Conservation (phyloP, 2,113 vertebrate genomes). For the Spilogale gracilis region DNA sequence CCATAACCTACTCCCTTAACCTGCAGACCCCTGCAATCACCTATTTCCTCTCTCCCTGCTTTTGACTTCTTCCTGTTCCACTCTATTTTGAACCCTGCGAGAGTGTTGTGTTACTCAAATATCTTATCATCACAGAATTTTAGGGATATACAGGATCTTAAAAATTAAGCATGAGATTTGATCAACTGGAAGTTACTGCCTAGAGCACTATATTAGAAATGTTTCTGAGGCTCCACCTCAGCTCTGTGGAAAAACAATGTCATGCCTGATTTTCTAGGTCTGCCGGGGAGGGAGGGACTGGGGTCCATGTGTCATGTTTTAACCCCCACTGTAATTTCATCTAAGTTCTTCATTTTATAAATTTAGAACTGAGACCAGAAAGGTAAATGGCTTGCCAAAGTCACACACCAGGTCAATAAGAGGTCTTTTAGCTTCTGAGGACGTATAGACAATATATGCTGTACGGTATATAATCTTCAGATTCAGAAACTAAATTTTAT, state of each 20-base stretch:
- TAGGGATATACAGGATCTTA: background rate
- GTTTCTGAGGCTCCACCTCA: background rate
- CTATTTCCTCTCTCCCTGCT: background rate
- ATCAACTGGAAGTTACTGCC: background rate
- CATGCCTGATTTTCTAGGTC: background rate
- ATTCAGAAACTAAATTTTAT: conserved; percentile 57
- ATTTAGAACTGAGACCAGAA: conserved; percentile 10
- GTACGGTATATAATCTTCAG: background rate
- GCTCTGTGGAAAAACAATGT: background rate
- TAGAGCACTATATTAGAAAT: background rate
- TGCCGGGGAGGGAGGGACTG: background rate
- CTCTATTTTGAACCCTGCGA: background rate
- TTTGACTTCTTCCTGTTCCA: background rate
- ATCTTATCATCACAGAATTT: conserved; percentile 32
- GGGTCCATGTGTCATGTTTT: background rate
- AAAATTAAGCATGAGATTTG: background rate
- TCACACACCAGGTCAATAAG: background rate
- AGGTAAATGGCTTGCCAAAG: background rate
- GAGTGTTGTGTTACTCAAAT: background rate
- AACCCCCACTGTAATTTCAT: conserved; percentile 19
- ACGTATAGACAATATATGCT: background rate
- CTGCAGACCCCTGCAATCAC: background rate
- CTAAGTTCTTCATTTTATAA: conserved; percentile 21
- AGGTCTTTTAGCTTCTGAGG: background rate
- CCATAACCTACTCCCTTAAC: background rate